Base-by-base conservation (phyloP, 2,888 invertebrate genomes). In the Gnatocerus cornutus region DNA sequence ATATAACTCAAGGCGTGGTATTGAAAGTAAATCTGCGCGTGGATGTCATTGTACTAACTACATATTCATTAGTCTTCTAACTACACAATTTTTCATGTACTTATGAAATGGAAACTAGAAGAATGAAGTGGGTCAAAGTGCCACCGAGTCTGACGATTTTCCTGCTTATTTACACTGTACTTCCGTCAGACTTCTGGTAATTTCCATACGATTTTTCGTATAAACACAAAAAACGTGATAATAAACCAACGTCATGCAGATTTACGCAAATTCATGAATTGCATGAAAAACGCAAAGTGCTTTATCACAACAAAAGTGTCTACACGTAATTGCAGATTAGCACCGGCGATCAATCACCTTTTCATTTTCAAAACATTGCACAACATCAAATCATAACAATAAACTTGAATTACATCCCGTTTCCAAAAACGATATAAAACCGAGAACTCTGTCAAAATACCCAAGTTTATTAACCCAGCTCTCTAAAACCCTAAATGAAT, bases 1-100 rank as follows among this genome's bases (percentile, higher is more conserved):
- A 77, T 76, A 79, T 79, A 79, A 77, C 74, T 79, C 77, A 79
- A 77, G 78, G 79, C 77, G 79, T 78, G 79, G 79, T 77, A 76
- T 72, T 77, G 76, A 78, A 79, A 78, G 77, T 75, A 75, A 77
- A 76, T 73, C 76, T 74, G 74, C 73, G 75, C 75, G 75, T 76
- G 74, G 77, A 78, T 76, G 79, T 78, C 78, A 78, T 78, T 79
- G 79, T 78, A 78, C 79, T 76, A 77, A 77, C 77, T 75, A 74
- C 76, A 77, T 78, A 77, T 78, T 78, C 75, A 78, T 79, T 76
- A 75, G 72, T 56, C 14, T 21, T 56, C 43, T 7, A 9, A n/a
- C 33, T 6, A n/a, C 56, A 41, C 16, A 14, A n/a, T 37, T 55
- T 21, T 10, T 10, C 7, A 43, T 6, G 12, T 43, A 10, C 3